These are phyloP conservation scores for Distichodus sexfasciatus DNA, from an alignment of 2,797 vertebrate species.

Conservation along the genomic window DNA sequence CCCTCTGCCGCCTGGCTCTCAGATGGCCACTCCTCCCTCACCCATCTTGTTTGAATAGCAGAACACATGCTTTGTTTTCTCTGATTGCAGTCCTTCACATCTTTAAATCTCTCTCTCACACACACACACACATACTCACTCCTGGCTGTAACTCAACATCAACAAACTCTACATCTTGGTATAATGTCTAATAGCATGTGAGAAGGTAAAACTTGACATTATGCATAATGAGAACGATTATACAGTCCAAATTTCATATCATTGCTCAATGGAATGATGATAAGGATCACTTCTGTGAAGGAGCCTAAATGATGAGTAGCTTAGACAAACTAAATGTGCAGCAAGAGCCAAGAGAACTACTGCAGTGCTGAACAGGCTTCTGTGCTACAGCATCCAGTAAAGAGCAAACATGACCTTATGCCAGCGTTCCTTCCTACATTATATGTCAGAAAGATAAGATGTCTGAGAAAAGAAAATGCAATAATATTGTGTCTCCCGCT, in stretches of 20 bases:
- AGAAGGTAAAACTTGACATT: slow-evolving; percentile 27
- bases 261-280: not conserved
- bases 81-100: slow-evolving; percentile 30
- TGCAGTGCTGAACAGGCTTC: not conserved
- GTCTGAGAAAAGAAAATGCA: slow-evolving; percentile 18
- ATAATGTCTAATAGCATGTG: not conserved
- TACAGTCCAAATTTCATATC: slow-evolving; percentile 2
- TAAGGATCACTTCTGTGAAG: not conserved
- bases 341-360: slow-evolving; percentile 8
- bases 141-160: slow-evolving; percentile 22
- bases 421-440: not conserved
- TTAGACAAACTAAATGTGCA: slow-evolving; percentile 3
- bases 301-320: not conserved
- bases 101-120: slow-evolving; percentile 33
- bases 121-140: slow-evolving; percentile 36
- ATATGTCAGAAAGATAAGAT: not conserved
- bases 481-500: slow-evolving; percentile 12
- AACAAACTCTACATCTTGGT: slow-evolving; percentile 25
- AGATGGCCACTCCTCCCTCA: slow-evolving; percentile 50
- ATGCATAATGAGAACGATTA: slow-evolving; percentile 23
- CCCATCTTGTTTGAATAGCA: slow-evolving; percentile 59
- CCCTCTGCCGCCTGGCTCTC: slow-evolving; percentile 33
- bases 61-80: slow-evolving; percentile 47
- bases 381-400: not conserved
- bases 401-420: slow-evolving; percentile 13